Percentiles rank a stretch among this genome's conserved stretches.
Evolutionary conservation across 2,797 vertebrate species (phyloP).

Genomic region (Tauraco hartlaubi): DNA sequence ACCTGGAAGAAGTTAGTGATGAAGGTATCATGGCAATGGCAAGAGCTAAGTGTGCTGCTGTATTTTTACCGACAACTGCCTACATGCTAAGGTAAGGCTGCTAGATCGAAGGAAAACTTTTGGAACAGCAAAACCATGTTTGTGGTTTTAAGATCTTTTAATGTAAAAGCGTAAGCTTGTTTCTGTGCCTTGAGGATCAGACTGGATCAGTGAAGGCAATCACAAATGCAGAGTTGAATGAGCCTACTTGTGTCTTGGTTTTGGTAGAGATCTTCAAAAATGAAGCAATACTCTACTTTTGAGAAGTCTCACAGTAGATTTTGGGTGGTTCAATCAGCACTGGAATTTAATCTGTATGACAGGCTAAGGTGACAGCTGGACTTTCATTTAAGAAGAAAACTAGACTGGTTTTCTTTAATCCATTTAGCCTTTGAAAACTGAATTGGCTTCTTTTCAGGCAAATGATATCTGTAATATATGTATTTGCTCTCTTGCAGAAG

Average conservation of each 20-base stretch:
- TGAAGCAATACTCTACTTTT: neutral
- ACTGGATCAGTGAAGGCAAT: neutral
- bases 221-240: neutral
- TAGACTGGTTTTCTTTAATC: neutral
- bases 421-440: neutral
- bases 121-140: neutral
- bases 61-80: conserved; percentile 95
- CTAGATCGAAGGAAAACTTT: neutral
- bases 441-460: neutral
- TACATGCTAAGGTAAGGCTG: conserved; percentile 92
- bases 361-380: neutral
- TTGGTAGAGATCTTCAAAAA: neutral
- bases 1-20: conserved; percentile 94
- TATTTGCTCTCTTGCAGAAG: neutral
- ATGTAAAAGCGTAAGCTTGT: rapidly evolving
- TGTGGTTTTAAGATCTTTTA: neutral
- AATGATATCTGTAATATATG: neutral
- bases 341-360: neutral
- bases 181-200: neutral
- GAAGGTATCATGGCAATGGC: conserved; percentile 92
- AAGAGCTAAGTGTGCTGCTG: conserved; percentile 81
- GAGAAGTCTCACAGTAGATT: neutral
- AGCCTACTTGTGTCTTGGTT: neutral
- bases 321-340: neutral
- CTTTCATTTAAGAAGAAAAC: neutral